phyloP scores from a whole-genome alignment of 2,797 vertebrate species.

The Sorex maritimensis region DNA sequence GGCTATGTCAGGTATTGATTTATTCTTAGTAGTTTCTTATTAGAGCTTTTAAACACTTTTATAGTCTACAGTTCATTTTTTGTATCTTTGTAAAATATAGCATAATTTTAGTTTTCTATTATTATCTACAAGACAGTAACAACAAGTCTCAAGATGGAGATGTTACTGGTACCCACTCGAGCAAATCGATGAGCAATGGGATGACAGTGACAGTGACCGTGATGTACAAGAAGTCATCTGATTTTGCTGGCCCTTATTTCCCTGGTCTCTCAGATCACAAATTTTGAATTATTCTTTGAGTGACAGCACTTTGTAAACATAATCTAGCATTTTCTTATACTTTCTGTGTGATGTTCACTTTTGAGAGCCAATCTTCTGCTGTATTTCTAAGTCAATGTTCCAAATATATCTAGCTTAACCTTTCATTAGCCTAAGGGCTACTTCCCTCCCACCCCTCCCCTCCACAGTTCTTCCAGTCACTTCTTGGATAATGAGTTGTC shows the following conservation, averaged over 20 bases:
- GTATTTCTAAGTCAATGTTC: background rate
- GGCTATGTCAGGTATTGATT: background rate
- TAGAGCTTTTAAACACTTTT: background rate
- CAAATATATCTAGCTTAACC: background rate
- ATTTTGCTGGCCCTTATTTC: background rate
- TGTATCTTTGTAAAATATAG: conserved; percentile 46
- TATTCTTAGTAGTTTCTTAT: conserved; percentile 18
- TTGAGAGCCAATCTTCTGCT: background rate
- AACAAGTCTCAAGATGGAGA: too few species aligned
- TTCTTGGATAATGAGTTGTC: background rate
- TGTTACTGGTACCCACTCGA: too few species aligned
- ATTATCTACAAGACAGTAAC: background rate
- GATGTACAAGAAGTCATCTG: background rate
- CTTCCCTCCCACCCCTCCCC: background rate
- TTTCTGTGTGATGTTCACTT: background rate
- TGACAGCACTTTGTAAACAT: background rate
- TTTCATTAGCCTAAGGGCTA: conserved; percentile 27
- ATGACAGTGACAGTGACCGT: too few species aligned
- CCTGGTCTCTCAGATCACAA: background rate
- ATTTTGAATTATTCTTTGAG: conserved; percentile 39
- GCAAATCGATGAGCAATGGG: too few species aligned
- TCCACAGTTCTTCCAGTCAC: background rate
- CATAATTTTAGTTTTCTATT: background rate
- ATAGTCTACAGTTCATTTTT: background rate
- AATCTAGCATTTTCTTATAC: background rate